A percentile compares a stretch with the other conserved stretches of the same genome.
Evolutionary conservation across 2,797 vertebrate genomes (phyloP).

Genomic region (Semotilus atromaculatus): DNA sequence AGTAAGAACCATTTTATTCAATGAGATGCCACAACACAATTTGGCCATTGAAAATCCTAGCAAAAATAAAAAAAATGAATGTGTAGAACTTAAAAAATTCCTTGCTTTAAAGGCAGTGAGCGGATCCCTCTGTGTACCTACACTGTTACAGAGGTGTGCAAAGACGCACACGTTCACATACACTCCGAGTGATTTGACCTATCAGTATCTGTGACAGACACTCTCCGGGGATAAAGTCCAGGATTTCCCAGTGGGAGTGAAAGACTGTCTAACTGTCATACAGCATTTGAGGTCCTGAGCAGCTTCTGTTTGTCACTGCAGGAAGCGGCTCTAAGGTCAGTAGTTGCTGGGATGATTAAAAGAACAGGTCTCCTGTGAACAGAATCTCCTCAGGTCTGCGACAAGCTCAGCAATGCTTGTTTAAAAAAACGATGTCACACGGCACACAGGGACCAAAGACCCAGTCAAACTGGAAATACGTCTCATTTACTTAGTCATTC

Average conservation of each 20-base stretch:
- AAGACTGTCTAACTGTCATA: constrained; percentile 62
- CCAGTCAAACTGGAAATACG: constrained; percentile 54
- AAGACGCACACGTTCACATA: constrained; percentile 44
- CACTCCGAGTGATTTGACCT: constrained; percentile 56
- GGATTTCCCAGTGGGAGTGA: constrained; percentile 61
- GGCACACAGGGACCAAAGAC: constrained; percentile 5
- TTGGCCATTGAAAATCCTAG: not conserved
- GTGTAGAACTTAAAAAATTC: not conserved
- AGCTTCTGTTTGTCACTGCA: constrained; percentile 28
- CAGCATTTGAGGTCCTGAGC: constrained; percentile 51
- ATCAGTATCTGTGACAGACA: constrained; percentile 68
- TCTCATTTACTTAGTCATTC: constrained; percentile 56
- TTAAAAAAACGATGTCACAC: constrained; percentile 9
- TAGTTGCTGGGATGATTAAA: constrained; percentile 23
- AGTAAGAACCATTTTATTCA: constrained; percentile 8
- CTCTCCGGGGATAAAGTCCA: constrained; percentile 62
- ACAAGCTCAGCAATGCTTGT: constrained; percentile 20
- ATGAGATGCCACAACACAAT: constrained; percentile 22
- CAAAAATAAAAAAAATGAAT: not conserved
- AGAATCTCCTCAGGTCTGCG: not conserved
- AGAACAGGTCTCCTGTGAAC: not conserved
- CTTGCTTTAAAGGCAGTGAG: constrained; percentile 42
- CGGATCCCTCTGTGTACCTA: not conserved
- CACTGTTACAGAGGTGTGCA: constrained; percentile 48
- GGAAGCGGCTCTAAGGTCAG: constrained; percentile 22